Evolutionary conservation across 92 coral and sea anemone species (phyloP).

Genomic region (Siderastrea radians): DNA sequence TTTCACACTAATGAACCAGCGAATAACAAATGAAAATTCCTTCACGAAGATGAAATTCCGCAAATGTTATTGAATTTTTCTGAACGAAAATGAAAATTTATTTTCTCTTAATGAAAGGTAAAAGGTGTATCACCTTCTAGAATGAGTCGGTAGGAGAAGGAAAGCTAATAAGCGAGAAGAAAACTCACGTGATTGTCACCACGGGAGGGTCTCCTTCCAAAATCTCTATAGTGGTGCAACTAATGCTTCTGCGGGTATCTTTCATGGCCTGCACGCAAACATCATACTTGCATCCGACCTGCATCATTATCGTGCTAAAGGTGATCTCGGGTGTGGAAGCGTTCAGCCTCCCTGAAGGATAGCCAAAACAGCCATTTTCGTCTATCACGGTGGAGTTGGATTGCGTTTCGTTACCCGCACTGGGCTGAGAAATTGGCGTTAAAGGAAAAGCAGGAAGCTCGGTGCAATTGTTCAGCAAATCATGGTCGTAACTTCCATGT

Average conservation of each 20-base stretch:
- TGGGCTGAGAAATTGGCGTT: slow-evolving; percentile 21
- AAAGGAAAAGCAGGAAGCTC: slow-evolving; percentile 43
- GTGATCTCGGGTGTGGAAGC: slow-evolving; percentile 16
- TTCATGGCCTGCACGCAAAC: slow-evolving; percentile 53
- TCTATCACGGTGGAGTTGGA: slow-evolving; percentile 9
- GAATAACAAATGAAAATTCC: no score
- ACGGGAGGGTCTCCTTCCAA: slow-evolving; percentile 82
- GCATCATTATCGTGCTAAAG: slow-evolving; percentile 60
- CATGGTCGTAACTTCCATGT: slow-evolving; percentile 3
- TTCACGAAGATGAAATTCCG: no score
- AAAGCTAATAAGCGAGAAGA: not conserved
- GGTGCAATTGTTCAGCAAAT: slow-evolving; percentile 45
- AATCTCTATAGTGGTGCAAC: slow-evolving; percentile 42
- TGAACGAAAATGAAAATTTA: no score
- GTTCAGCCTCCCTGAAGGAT: slow-evolving; percentile 78
- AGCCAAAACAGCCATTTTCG: slow-evolving; percentile 74
- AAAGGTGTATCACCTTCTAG: no score
- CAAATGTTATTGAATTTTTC: no score
- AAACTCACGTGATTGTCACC: slow-evolving; percentile 74
- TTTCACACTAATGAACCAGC: no score
- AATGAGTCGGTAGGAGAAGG: no score
- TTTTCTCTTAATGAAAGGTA: no score
- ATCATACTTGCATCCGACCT: slow-evolving; percentile 48
- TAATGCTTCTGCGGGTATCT: slow-evolving; percentile 60
- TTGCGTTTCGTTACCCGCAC: slow-evolving; percentile 13